These are phyloP conservation scores for Crossoptilon crossoptilon DNA, from an alignment of 2,797 vertebrate species.

Conservation along the genomic window DNA sequence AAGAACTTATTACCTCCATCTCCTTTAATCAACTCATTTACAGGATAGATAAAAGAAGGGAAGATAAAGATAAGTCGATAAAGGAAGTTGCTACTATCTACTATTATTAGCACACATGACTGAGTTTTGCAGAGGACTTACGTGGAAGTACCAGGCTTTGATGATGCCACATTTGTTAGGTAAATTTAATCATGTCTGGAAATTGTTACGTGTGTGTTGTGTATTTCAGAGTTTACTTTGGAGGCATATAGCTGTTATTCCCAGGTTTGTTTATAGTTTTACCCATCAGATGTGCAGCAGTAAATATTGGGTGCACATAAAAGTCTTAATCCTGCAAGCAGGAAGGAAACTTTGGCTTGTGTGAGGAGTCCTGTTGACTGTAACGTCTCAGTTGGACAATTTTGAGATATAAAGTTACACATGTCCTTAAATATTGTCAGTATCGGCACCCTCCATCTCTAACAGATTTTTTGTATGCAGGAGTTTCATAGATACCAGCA, in stretches of 20 bases:
- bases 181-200: not conserved
- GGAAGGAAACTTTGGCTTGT: not conserved
- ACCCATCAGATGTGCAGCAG: rapidly evolving
- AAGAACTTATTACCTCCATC: not conserved
- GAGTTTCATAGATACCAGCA: not conserved
- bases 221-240: not conserved
- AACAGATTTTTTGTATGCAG: not conserved
- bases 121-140: not conserved
- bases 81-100: not conserved
- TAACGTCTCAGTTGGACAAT: not conserved
- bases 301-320: not conserved
- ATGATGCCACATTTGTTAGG: not conserved
- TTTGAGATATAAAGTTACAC: not conserved
- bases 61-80: not conserved
- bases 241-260: not conserved
- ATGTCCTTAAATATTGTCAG: not conserved
- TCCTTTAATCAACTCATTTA: not conserved
- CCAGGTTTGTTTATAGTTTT: not conserved
- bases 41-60: not conserved
- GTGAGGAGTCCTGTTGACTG: not conserved
- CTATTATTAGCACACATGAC: not conserved
- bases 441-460: not conserved
- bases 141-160: not conserved
- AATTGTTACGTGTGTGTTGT: not conserved
- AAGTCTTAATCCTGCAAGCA: not conserved